Evolutionary conservation across 2,888 invertebrate genomes (phyloP).

Genomic region (Plebejus anna): DNA sequence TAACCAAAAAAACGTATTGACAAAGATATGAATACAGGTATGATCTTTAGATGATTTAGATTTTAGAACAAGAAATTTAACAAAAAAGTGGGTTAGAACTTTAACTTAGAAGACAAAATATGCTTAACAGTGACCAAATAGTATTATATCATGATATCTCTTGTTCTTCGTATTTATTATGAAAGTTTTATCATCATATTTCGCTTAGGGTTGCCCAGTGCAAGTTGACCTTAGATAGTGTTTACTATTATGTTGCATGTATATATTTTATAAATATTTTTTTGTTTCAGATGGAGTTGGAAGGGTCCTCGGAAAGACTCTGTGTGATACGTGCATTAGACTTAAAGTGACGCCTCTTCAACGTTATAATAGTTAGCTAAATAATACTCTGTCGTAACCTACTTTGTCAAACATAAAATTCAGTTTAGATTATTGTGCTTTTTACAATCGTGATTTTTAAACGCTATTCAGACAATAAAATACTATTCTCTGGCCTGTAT

Average conservation of each 20-base stretch:
- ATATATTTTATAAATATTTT: not conserved
- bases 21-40: too few species aligned
- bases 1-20: too few species aligned
- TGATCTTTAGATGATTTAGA: too few species aligned
- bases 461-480: constrained; percentile 2
- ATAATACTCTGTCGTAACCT: constrained; percentile 62
- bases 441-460: constrained; percentile 22
- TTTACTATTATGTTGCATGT: not conserved
- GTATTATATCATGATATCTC: not conserved
- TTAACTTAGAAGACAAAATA: too few species aligned
- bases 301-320: constrained; percentile 43
- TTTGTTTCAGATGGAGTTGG: constrained; percentile 61
- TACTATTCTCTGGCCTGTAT: constrained; percentile 2
- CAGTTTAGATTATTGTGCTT: not conserved
- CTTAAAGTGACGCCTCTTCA: constrained; percentile 52
- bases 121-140: not conserved
- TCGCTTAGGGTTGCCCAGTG: too few species aligned
- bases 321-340: constrained; percentile 70
- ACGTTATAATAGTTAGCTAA: constrained; percentile 69
- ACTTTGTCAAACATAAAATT: not conserved
- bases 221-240: too few species aligned
- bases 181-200: not conserved
- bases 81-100: too few species aligned
- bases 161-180: not conserved
- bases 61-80: too few species aligned